Evolutionary conservation across 2,888 invertebrate genomes (phyloP), one percentile per base, ranked within the genome.

Genomic region (Spodoptera picta): DNA sequence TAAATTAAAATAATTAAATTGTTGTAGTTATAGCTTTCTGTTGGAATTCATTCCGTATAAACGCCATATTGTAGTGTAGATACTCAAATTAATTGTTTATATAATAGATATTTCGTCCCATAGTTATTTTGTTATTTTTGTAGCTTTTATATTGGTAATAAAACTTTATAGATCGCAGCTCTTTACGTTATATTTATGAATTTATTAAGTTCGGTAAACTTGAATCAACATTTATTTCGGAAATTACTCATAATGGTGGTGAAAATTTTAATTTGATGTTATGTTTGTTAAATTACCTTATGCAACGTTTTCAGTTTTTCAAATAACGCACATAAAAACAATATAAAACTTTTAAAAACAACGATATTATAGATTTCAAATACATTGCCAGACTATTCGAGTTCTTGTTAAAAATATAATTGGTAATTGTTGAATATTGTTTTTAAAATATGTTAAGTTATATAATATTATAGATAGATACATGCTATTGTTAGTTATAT

Each of bases 61-160:
- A 41, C 59, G 77, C 73, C 73, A 73, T 74, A 68, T 14, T 53
- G n/a, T 62, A 27, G 47, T 52, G 43, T 63, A 67, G 48, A 55
- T 7, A 56, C 71, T 6, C 36, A 36, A 75, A 62, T 48, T 23
- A 43, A 58, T 63, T 49, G 9, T 31, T 57, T 45, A 14, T 59
- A 59, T 69, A 14, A 57, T 50, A 42, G 45, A 4, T 47, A n/a
- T 31, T 14, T 45, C 44, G 42, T 7, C 27, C 27, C 42, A 14
- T 36, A 36, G 9, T 50, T 50, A 27, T 70, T 31, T 3, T 24
- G 14, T 53, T 54, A 24, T 7, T 23, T 14, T 9, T 45, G 60
- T 69, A 69, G 69, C 19, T 69, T 69, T 69, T 61, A 56, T 56
- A 69, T 31, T 3, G 52, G 45, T 54, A 73, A 47, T 12, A 9